Conservation (phyloP, 2,888 invertebrate genomes). For the Aspidiotus destructor region DNA sequence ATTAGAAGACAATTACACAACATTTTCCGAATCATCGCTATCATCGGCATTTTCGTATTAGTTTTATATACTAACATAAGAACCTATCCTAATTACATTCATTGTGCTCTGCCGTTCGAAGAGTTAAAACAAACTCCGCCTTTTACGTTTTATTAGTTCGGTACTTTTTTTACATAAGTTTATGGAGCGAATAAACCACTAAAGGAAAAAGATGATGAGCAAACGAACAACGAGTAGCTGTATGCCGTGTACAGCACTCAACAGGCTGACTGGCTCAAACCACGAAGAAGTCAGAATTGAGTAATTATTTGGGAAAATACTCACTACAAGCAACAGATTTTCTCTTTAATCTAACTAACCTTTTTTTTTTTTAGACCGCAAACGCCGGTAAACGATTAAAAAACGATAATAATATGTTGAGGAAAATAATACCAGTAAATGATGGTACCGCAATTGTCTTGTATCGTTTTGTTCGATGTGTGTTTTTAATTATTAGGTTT, state of each 20-base stretch:
- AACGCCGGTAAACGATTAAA: slow-evolving; percentile 2
- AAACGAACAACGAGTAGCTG: no score
- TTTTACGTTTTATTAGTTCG: slow-evolving; percentile 2
- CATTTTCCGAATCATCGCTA: slow-evolving; percentile 26
- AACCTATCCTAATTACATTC: slow-evolving; percentile 4
- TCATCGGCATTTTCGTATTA: slow-evolving; percentile 20
- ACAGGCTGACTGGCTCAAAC: neutral
- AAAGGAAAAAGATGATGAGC: neutral
- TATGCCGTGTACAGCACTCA: no score
- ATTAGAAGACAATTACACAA: slow-evolving; percentile 27
- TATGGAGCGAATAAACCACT: neutral
- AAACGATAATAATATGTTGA: neutral
- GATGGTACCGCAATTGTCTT: no score
- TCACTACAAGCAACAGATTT: neutral
- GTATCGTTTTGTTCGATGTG: no score
- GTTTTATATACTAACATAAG: neutral
- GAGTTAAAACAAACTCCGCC: neutral
- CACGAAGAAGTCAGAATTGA: neutral
- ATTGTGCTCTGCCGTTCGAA: slow-evolving; percentile 3
- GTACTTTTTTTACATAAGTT: neutral
- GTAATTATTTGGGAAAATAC: neutral
- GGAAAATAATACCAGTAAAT: no score
- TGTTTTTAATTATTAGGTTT: no score
- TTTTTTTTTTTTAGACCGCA: neutral
- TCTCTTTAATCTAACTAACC: no score